Percentiles rank a stretch among this genome's conserved stretches.
phyloP scores from a whole-genome alignment of 64 coral and sea anemone genomes.

The Anthopleura sola region DNA sequence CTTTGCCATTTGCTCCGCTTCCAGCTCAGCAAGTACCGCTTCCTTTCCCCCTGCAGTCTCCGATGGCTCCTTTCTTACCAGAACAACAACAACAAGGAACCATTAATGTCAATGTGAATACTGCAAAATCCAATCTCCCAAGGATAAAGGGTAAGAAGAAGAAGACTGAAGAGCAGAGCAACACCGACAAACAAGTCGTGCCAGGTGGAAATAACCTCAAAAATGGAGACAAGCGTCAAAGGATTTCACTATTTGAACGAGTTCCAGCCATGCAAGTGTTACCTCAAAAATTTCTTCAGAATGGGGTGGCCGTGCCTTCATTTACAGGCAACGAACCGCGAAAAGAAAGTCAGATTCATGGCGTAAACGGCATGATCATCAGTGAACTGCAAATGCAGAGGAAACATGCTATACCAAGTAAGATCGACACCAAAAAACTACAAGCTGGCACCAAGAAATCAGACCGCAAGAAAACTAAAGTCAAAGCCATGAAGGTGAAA shows the following conservation, averaged over 20 bases:
- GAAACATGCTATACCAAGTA: slow-evolving; percentile 35
- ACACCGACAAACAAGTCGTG: background rate
- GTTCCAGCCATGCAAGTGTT: slow-evolving; percentile 84
- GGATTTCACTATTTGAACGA: slow-evolving; percentile 60
- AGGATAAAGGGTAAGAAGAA: background rate
- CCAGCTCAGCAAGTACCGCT: slow-evolving; percentile 29
- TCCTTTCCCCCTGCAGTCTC: background rate
- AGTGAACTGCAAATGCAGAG: slow-evolving; percentile 56
- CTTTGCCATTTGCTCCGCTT: background rate
- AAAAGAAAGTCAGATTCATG: slow-evolving; percentile 46
- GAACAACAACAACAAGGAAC: slow-evolving; percentile 16
- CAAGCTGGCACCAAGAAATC: slow-evolving; percentile 17
- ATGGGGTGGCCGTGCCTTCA: slow-evolving; percentile 58
- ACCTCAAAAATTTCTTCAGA: slow-evolving; percentile 75
- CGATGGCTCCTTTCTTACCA: background rate
- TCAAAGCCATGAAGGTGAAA: background rate
- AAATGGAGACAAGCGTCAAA: slow-evolving; percentile 46
- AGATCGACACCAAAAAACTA: background rate
- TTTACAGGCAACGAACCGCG: slow-evolving; percentile 49
- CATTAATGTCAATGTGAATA: slow-evolving; percentile 56
- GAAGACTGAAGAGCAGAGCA: background rate
- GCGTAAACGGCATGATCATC: slow-evolving; percentile 62
- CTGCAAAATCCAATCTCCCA: slow-evolving; percentile 20
- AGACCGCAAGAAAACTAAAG: background rate
- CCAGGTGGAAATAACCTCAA: slow-evolving; percentile 13